Evolutionary conservation across 2,797 vertebrate species (phyloP).

Genomic region (Salmo trutta): DNA sequence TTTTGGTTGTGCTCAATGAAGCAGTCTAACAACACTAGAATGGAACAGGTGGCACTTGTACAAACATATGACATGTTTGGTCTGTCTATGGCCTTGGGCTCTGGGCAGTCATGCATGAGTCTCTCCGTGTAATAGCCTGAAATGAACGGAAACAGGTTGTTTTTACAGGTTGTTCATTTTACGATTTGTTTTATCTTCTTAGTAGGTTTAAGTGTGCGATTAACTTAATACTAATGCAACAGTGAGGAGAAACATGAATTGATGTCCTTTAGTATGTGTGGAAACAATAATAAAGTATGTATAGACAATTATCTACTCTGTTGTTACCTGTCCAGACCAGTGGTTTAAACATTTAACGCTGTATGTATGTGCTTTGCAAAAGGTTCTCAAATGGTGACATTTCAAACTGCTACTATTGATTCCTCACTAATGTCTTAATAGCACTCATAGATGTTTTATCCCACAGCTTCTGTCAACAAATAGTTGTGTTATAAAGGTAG

Average conservation of each 20-base stretch:
- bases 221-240: slow-evolving; percentile 17
- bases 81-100: slow-evolving; percentile 19
- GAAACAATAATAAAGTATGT: not conserved
- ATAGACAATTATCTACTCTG: not conserved
- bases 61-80: slow-evolving; percentile 49
- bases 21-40: slow-evolving; percentile 55
- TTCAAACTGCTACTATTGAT: slow-evolving; percentile 21
- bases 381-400: slow-evolving; percentile 3
- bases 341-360: not conserved
- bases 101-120: slow-evolving; percentile 37
- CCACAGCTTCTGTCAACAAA: not conserved
- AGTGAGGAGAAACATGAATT: not conserved
- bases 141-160: slow-evolving; percentile 8
- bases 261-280: not conserved
- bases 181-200: slow-evolving; percentile 23
- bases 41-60: slow-evolving; percentile 57
- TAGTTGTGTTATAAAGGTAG: not conserved
- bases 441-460: not conserved
- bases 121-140: slow-evolving; percentile 20
- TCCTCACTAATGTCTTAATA: slow-evolving; percentile 2
- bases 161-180: slow-evolving; percentile 34
- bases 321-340: not conserved
- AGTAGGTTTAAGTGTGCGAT: slow-evolving; percentile 22
- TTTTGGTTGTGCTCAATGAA: slow-evolving; percentile 11
- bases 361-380: not conserved